Base-by-base conservation (phyloP, 2,113 vertebrate species). In the Aegotheles bennettii region DNA sequence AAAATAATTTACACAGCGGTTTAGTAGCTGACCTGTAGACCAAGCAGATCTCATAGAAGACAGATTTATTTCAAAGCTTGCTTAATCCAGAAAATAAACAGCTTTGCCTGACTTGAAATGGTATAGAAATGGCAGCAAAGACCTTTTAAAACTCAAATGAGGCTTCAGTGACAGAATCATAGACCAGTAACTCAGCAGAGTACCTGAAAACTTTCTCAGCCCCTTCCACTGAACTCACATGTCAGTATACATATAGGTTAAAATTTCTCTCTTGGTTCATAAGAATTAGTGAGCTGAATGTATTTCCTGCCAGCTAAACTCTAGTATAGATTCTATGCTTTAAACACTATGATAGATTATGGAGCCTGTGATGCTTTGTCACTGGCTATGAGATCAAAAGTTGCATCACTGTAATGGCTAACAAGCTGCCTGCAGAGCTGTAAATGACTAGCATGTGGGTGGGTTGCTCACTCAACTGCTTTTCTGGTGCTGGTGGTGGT, bases 1-100 rank as follows among this genome's bases (percentile, higher is more conserved):
- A 95, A 92, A 87, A 67, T 88, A 64, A 75, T 74, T 94, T 84
- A 43, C 13, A 61, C 11, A 63, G 43, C 17, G 21, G 2, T 28
- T 87, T 89, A 79, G 45, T n/a, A 93, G 14, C 25, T 51, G 87
- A 89, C 36, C 10, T 77, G 13, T 68, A 78, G 29, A 13, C 25
- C 8, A 81, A 50, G 12, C 24, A 87, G 33, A 63, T 4, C 19
- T 53, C 33, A 53, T 11, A 56, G 2, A 78, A 74, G 5, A 16
- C 8, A 16, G 6, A 60, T 57, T 56, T 36, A 47, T 47, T 84
- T 81, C 26, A 86, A 89, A 78, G 4, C 3, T 68, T 82, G 42
- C 21, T 73, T 83, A 71, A 75, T 69, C 23, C 51, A 54, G 87
- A 54, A 77, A 94, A 64, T 7, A 56, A 74, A 11, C 6, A 78